Evolutionary conservation across 2,797 vertebrate species (phyloP).

Genomic region (Lindbergichthys nudifrons): DNA sequence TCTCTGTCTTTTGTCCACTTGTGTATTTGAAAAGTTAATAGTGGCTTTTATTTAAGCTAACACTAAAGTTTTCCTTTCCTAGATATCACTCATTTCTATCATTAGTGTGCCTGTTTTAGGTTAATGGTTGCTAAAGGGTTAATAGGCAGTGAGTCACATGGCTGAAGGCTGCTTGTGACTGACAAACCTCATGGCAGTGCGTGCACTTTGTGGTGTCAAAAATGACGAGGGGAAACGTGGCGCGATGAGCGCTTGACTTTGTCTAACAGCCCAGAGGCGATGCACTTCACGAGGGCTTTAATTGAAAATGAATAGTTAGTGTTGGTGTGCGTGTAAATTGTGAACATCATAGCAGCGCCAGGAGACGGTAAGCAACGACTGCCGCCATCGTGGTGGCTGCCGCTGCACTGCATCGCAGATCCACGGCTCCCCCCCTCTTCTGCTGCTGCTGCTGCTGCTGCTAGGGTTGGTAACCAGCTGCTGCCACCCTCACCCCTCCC

Average conservation of each 20-base stretch:
- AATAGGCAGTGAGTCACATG: conserved; percentile 25
- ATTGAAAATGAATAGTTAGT: conserved; percentile 97
- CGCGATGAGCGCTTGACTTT: conserved; percentile 91
- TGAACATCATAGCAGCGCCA: conserved; percentile 91
- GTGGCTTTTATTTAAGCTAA: neutral
- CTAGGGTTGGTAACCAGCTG: conserved; percentile 73
- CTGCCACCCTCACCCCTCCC: conserved; percentile 67
- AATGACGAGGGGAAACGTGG: conserved; percentile 73
- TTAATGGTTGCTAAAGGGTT: conserved; percentile 25
- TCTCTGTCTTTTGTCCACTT: conserved; percentile 20
- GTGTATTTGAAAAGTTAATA: conserved; percentile 5
- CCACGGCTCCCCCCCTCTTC: conserved; percentile 31
- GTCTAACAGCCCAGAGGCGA: conserved; percentile 86
- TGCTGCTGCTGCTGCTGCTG: conserved; percentile 45
- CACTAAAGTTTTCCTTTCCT: neutral
- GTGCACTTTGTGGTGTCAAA: conserved; percentile 78
- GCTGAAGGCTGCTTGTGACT: conserved; percentile 21
- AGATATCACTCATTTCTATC: conserved; percentile 1
- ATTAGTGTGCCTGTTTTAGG: neutral
- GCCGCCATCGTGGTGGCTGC: conserved; percentile 22
- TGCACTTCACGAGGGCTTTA: conserved; percentile 93
- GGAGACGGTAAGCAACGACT: conserved; percentile 87
- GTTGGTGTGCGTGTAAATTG: conserved; percentile 76
- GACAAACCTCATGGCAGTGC: conserved; percentile 55
- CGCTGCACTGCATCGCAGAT: conserved; percentile 41